A percentile compares a stretch with the other conserved stretches of the same genome.
Conservation (phyloP, 2,797 vertebrate species). For the Anabas testudineus region DNA sequence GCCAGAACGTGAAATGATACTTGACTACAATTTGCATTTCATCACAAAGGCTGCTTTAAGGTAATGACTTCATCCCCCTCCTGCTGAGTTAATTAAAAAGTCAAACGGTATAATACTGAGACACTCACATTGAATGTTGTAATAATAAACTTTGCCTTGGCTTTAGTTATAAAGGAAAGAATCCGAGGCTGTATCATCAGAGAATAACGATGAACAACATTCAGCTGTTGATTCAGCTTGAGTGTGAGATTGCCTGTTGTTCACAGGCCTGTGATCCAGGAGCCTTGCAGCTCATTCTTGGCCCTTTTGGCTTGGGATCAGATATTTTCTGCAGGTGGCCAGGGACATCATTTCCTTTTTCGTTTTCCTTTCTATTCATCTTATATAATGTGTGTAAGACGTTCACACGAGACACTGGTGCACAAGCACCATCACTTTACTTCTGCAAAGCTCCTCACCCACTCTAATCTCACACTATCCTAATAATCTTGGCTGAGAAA, state of each 20-base stretch:
- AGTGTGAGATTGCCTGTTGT: slow-evolving; percentile 12
- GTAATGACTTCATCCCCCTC: slow-evolving; percentile 18
- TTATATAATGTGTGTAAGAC: slow-evolving; percentile 1
- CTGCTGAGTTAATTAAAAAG: slow-evolving; percentile 34
- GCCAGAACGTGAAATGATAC: slow-evolving; percentile 33
- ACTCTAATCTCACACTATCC: background rate
- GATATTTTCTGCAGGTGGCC: slow-evolving; percentile 21
- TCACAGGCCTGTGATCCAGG: slow-evolving; percentile 36
- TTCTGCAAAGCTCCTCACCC: background rate
- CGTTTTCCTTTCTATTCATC: slow-evolving; percentile 9
- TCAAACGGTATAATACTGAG: background rate
- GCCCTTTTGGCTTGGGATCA: slow-evolving; percentile 15
- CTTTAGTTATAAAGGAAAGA: slow-evolving; percentile 8
- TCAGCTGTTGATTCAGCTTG: slow-evolving; percentile 18
- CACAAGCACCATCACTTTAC: background rate
- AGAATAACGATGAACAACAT: background rate
- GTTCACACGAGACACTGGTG: slow-evolving; percentile 1
- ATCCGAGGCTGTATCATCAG: background rate
- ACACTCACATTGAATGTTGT: background rate
- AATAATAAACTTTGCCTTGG: slow-evolving; percentile 8
- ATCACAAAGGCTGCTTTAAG: slow-evolving; percentile 31
- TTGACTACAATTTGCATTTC: slow-evolving; percentile 35
- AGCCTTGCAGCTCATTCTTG: slow-evolving; percentile 21
- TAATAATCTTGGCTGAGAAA: background rate
- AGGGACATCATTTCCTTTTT: slow-evolving; percentile 9